Evolutionary conservation across 2,888 invertebrate species (phyloP).

Genomic region (Chaetoderma sp.): DNA sequence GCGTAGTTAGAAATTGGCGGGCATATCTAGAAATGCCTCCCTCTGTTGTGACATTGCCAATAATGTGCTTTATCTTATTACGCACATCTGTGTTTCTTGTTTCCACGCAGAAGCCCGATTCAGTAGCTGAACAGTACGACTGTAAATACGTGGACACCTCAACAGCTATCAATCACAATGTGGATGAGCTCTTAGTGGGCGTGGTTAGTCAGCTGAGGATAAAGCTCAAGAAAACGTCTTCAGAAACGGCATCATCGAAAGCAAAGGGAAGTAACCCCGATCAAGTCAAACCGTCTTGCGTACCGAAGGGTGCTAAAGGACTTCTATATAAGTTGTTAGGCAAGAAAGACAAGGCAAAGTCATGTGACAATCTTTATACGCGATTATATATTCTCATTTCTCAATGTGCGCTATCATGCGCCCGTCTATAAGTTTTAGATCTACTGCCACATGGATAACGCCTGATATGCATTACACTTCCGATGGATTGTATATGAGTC

Average conservation of each 20-base stretch:
- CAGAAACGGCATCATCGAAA: not conserved
- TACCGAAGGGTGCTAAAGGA: constrained; percentile 47
- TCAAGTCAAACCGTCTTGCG: constrained; percentile 33
- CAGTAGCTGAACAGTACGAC: constrained; percentile 89
- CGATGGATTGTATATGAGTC: no score
- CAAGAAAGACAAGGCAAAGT: constrained; percentile 67
- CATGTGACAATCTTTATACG: constrained; percentile 73
- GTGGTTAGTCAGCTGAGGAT: constrained; percentile 90
- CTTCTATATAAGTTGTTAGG: constrained; percentile 58
- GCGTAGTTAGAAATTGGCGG: no score
- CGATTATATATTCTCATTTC: no score
- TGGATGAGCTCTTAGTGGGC: constrained; percentile 94
- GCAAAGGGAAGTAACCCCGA: constrained; percentile 18
- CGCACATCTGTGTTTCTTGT: constrained; percentile 57
- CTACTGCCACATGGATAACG: no score
- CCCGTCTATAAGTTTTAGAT: no score
- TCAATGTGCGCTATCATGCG: no score
- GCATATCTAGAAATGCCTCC: no score
- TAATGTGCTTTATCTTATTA: no score
- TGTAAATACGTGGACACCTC: constrained; percentile 96
- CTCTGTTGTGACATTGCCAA: no score
- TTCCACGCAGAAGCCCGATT: constrained; percentile 97
- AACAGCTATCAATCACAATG: constrained; percentile 97
- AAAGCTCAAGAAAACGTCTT: constrained; percentile 70
- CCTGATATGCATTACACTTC: no score